Evolutionary conservation across 2,113 vertebrate species (phyloP), one percentile per base, ranked within the genome.

Genomic region (Willisornis vidua): DNA sequence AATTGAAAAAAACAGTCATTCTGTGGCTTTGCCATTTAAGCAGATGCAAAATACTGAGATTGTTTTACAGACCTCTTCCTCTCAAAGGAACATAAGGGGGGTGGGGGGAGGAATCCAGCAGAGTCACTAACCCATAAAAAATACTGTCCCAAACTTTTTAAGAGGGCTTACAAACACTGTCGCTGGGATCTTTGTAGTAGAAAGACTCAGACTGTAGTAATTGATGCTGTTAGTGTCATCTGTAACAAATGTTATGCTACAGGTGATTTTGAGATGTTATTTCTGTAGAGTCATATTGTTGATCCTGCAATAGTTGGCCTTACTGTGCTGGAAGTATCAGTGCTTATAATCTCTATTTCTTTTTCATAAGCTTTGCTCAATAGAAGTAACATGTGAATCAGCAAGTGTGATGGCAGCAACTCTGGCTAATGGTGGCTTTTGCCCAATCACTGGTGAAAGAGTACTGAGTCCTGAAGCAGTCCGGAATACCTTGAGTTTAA

Each of bases 321-420:
- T 45, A 2, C 13, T 59, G 26, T 81, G 45, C 63, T 67, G 7
- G 35, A 89, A 25, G n/a, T 62, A 62, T 55, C 59, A 17, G n/a
- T 95, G 37, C 83, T 94, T 90, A 93, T 55, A 86, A 93, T 52
- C 41, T 89, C 31, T 45, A 5, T 70, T 71, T 93, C 93, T 93
- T 51, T 97, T 90, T 90, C 91, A 73, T 54, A 95, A 99, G 99
- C 91, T 99, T 25, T 99, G 99, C 90, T 99, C 99, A 92, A 99
- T 99, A 76, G 99, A 99, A 97, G 99, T 99, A 91, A 99, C 99
- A 10, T 99, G 99, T 87, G 99, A 99, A 93, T 99, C 99, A 14
- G 99, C 99, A 80, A 99, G 99, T 61, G 99, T 99, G 93, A 99
- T 99, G 99, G 99, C 99, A 12, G 99, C 99, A 10, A 99, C 99